Percentiles rank a stretch among this genome's conserved stretches.
Evolutionary conservation across 2,888 invertebrate species (phyloP).

Genomic region (Sepiola atlantica): DNA sequence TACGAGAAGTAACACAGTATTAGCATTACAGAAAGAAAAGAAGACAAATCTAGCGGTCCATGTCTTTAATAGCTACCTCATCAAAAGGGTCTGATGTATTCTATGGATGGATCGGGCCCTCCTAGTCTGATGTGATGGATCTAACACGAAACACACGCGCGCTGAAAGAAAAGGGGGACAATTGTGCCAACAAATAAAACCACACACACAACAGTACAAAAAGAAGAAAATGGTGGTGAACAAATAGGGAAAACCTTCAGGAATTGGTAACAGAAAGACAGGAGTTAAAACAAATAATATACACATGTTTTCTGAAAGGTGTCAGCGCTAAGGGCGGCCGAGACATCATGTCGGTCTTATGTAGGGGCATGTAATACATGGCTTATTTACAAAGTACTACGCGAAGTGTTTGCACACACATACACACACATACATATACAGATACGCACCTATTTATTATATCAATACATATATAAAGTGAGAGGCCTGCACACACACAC

Average conservation of each 20-base stretch:
- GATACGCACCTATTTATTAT: not conserved
- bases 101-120: not conserved
- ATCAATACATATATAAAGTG: not conserved
- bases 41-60: not conserved
- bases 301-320: not conserved
- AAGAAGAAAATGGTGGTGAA: not conserved
- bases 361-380: not conserved
- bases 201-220: not conserved
- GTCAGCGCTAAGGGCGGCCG: slow-evolving; percentile 18
- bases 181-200: not conserved
- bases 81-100: not conserved
- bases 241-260: not conserved
- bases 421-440: not conserved
- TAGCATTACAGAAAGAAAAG: not conserved
- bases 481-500: no score
- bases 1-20: not conserved
- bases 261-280: not conserved
- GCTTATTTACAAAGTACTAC: not conserved
- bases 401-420: not conserved
- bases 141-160: not conserved
- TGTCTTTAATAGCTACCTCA: not conserved
- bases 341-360: not conserved
- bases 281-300: not conserved
- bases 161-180: not conserved
- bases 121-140: not conserved